Conservation (phyloP, 2,797 vertebrate genomes). For the Anniella stebbinsi region DNA sequence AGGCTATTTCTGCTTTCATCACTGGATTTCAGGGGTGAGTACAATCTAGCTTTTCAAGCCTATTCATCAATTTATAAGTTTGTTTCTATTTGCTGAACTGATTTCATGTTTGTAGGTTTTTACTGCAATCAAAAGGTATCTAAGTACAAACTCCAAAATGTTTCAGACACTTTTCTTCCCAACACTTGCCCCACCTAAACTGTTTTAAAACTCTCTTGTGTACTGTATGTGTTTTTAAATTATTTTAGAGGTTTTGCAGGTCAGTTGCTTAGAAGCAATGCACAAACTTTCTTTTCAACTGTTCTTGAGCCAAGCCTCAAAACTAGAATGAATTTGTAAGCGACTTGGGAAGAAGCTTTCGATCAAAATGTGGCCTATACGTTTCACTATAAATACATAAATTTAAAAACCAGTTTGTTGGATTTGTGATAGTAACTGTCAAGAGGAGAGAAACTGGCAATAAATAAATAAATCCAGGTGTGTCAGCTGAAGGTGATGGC, state of each 20-base stretch:
- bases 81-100: slow-evolving; percentile 7
- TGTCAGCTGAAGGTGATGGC: not conserved
- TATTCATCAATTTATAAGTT: not conserved
- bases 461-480: not conserved
- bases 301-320: not conserved
- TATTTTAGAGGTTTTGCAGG: not conserved
- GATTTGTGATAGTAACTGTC: not conserved
- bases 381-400: not conserved
- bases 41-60: not conserved
- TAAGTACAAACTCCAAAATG: not conserved
- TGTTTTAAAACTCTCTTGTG: not conserved
- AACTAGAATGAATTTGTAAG: not conserved
- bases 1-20: rapidly evolving
- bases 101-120: slow-evolving; percentile 4
- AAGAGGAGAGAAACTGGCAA: not conserved
- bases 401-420: not conserved
- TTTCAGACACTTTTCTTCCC: not conserved
- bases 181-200: not conserved
- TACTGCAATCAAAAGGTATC: not conserved
- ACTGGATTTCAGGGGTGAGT: slow-evolving; percentile 18
- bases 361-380: not conserved
- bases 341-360: not conserved
- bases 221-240: not conserved
- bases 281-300: not conserved
- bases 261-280: not conserved